Evolutionary conservation across 2,797 vertebrate species (phyloP).

Genomic region (Ambastaia sidthimunki): DNA sequence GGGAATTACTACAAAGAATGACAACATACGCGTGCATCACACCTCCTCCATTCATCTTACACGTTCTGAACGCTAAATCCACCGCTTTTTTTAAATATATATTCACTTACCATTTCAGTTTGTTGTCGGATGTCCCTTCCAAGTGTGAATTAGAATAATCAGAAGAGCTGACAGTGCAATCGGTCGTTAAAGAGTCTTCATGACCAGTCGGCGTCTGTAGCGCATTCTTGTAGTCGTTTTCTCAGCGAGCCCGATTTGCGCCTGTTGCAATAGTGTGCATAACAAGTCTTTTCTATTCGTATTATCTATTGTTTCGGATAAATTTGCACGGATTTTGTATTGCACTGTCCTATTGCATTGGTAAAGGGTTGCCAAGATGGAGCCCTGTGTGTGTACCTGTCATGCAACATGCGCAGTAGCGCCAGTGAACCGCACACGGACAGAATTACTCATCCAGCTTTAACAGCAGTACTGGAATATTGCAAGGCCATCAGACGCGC

Average conservation of each 20-base stretch:
- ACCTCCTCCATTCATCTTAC: constrained; percentile 32
- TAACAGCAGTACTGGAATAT: constrained; percentile 10
- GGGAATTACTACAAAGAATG: constrained; percentile 60
- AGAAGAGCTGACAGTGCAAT: constrained; percentile 59
- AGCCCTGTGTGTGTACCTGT: constrained; percentile 77
- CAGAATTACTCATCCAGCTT: constrained; percentile 27
- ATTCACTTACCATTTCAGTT: constrained; percentile 68
- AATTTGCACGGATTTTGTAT: constrained; percentile 39
- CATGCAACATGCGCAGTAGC: constrained; percentile 81
- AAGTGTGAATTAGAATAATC: constrained; percentile 36
- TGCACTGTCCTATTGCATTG: constrained; percentile 73
- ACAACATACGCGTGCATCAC: constrained; percentile 44
- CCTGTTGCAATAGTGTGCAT: constrained; percentile 3
- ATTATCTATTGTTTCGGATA: neutral
- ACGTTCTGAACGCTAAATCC: neutral
- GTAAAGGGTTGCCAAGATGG: constrained; percentile 80
- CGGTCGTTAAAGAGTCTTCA: constrained; percentile 62
- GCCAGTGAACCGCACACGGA: constrained; percentile 61
- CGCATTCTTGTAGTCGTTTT: constrained; percentile 45
- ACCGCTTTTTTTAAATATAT: constrained; percentile 4
- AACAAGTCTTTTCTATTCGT: neutral
- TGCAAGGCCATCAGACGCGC: constrained; percentile 34
- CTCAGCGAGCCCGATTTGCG: constrained; percentile 2
- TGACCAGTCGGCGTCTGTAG: constrained; percentile 64
- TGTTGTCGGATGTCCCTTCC: constrained; percentile 42